Evolutionary conservation across 2,797 vertebrate species (phyloP), one percentile per base, ranked within the genome.

Genomic region (Staurois parvus): DNA sequence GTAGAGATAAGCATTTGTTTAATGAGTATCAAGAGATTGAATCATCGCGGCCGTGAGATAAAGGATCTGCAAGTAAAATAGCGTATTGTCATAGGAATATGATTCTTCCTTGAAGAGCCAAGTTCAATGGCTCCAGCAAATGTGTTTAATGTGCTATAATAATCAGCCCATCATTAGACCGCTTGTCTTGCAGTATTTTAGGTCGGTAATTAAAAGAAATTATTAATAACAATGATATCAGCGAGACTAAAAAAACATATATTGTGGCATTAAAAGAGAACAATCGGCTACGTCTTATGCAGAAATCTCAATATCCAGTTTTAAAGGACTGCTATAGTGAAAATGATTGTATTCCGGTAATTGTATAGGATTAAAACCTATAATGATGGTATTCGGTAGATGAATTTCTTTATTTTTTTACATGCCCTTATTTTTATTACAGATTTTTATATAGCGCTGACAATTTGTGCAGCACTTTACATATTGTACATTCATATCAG

Each of bases 1-100:
- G 78, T 74, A 75, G 72, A 66, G 59, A 85, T 67, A 80, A 67
- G 45, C 12, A 59, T 74, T 79, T 32, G 69, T 79, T 79, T 85
- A 85, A 85, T 80, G 77, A 74, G 83, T 85, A 79, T 85, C 84
- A 79, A 72, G 76, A 85, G 84, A 79, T 69, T 37, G 84, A 79
- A 85, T 85, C 42, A 21, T 76, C 52, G 70, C 74, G 69, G 76
- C 84, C 66, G 72, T 11, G 24, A 85, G 76, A 79, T 85, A 85
- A 85, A 68, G 76, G 76, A 79, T 79, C 75, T 78, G 37, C 62
- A 67, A 52, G 59, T 62, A 78, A 72, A 83, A 48, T 42, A 42
- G 21, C 24, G 28, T 72, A 72, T 70, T 72, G 59, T 79, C 77
- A 68, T 59, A 80, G 77, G 70, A 80, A 79, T 85, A 85, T 34